Percentiles rank a stretch among this genome's conserved stretches.
These are phyloP conservation scores for Syritta pipiens DNA, from an alignment of 2,888 invertebrate genomes.

Conservation along the genomic window DNA sequence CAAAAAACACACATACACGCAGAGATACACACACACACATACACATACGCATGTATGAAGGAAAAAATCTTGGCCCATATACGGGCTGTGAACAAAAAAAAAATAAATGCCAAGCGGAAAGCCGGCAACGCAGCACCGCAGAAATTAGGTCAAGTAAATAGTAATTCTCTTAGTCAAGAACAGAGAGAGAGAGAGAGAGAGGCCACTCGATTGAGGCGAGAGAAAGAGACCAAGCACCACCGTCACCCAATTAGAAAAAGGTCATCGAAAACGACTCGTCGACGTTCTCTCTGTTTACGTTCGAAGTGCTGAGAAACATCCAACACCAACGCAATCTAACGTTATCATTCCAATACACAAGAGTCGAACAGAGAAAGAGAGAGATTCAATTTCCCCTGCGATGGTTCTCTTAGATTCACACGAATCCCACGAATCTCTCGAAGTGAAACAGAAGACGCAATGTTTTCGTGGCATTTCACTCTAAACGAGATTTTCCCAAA, in stretches of 20 bases:
- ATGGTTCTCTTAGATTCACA: conserved; percentile 26
- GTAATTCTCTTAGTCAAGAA: conserved; percentile 52
- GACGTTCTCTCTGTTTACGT: conserved; percentile 58
- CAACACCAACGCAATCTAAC: conserved; percentile 10
- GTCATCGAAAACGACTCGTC: conserved; percentile 1
- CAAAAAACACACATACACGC: background rate
- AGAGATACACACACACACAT: background rate
- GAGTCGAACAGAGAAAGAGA: background rate
- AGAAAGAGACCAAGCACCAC: conserved; percentile 36
- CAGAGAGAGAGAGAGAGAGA: too few relatives aligned
- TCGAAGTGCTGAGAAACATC: conserved; percentile 3
- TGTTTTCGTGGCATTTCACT: conserved; percentile 65
- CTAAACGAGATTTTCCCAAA: conserved; percentile 9
- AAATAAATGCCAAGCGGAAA: conserved; percentile 18
- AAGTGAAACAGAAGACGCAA: conserved; percentile 25
- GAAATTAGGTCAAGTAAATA: conserved; percentile 68
- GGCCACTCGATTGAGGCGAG: background rate
- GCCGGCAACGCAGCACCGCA: conserved; percentile 41
- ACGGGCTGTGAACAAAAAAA: conserved; percentile 6
- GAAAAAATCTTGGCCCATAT: conserved; percentile 53
- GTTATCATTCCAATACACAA: conserved; percentile 14
- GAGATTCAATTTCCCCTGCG: background rate
- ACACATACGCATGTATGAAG: conserved; percentile 24
- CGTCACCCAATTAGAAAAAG: conserved; percentile 57
- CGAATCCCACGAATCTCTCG: background rate